Percentiles rank a stretch among this genome's conserved stretches.
Evolutionary conservation across 2,113 vertebrate genomes (phyloP).

Genomic region (Colaptes auratus): DNA sequence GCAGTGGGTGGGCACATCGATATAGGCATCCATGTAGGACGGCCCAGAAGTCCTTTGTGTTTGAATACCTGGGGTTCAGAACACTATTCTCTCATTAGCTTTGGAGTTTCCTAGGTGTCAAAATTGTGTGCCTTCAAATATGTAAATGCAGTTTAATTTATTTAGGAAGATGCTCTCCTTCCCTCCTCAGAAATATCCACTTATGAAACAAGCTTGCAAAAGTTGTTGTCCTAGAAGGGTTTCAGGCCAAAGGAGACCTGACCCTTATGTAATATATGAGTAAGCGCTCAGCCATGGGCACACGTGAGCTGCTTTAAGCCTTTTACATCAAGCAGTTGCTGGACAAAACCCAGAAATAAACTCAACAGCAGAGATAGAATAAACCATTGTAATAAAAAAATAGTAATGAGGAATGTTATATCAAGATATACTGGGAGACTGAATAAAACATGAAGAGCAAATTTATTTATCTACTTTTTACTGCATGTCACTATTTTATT

Average conservation of each 20-base stretch:
- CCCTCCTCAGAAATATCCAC: neutral
- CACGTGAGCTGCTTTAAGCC: neutral
- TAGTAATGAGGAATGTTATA: neutral
- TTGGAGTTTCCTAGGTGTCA: neutral
- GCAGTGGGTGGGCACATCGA: neutral
- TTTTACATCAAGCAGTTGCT: neutral
- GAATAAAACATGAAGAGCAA: neutral
- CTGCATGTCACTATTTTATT: neutral
- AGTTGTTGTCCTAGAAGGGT: neutral
- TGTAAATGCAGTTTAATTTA: neutral
- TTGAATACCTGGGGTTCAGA: neutral
- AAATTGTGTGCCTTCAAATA: neutral
- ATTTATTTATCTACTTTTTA: slow-evolving; percentile 4
- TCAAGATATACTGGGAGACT: neutral
- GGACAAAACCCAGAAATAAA: slow-evolving; percentile 8
- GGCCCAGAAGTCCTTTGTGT: neutral
- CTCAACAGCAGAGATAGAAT: neutral
- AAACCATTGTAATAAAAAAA: neutral
- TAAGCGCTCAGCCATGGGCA: neutral
- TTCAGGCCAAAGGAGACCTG: neutral
- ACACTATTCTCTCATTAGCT: neutral
- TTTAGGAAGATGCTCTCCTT: neutral
- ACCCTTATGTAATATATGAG: neutral
- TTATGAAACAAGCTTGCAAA: neutral
- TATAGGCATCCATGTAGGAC: neutral